phyloP scores from a whole-genome alignment of 2,888 invertebrate species.

The Conops quadrifasciatus region DNA sequence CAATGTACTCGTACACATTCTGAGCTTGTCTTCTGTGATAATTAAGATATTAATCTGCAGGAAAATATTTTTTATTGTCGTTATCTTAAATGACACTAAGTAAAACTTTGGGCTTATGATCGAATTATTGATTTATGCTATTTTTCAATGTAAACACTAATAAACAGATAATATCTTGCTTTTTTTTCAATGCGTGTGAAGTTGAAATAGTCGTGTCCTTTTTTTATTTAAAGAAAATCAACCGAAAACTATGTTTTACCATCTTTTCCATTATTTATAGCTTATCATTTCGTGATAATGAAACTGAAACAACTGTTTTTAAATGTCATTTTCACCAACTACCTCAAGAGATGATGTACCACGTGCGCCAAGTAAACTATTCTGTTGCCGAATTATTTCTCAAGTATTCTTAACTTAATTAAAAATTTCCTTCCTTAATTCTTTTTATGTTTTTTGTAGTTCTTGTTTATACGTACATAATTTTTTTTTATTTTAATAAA shows the following conservation, averaged over 20 bases:
- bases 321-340: slow-evolving; percentile 54
- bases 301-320: slow-evolving; percentile 50
- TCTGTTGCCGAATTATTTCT: slow-evolving; percentile 38
- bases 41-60: too few relatives aligned
- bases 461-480: background rate
- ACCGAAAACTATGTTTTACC: background rate
- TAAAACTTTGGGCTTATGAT: background rate
- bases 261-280: slow-evolving; percentile 5
- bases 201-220: background rate
- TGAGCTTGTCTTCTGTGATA: too few relatives aligned
- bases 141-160: background rate
- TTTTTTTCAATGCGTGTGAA: background rate
- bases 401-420: background rate
- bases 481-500: background rate
- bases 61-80: too few relatives aligned
- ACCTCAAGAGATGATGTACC: slow-evolving; percentile 32
- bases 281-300: slow-evolving; percentile 50
- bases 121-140: slow-evolving; percentile 12
- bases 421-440: background rate
- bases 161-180: background rate
- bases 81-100: too few relatives aligned
- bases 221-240: background rate
- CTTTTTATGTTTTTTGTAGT: background rate
- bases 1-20: too few relatives aligned
- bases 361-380: slow-evolving; percentile 35